Evolutionary conservation across 1,140 invertebrate species (phyloP), one percentile per base, ranked within the genome.

Genomic region (Macrosteles quadrilineatus): DNA sequence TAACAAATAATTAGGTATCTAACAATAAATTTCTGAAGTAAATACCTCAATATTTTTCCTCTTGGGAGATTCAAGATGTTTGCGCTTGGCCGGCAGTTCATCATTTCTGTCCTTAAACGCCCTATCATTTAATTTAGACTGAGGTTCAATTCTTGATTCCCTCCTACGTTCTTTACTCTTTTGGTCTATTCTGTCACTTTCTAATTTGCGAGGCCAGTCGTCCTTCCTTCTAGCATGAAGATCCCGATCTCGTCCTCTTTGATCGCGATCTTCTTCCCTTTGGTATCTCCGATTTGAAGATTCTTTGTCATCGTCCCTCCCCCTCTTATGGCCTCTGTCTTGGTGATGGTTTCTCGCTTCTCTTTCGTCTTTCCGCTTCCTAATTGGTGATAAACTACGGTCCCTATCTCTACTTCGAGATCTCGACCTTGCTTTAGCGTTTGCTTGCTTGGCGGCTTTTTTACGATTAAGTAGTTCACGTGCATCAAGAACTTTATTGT

Each of bases 401-500:
- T 21, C 21, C n/a, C 27, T 25, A 4, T 59, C 55, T 59, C 55
- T 59, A 59, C 55, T 59, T 29, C n/a, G 12, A 21, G 55, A 59
- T 25, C 25, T 59, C 9, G 55, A 11, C 25, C 25, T 59, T 59
- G 21, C n/a, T 29, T n/a, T 59, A n/a, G 6, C 27, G 9, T 59
- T 25, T 68, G 29, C 47, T 55, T 53, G n/a, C 17, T 47, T 53
- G 45, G 63, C 63, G 45, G 32, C 63, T 27, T 40, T 66, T 25
- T 66, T 66, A n/a, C 63, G 32, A 21, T 66, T 66, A 11, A 66
- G 40, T 21, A 66, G 27, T 17, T 43, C 32, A 40, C 63, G 63
- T 25, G 63, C 63, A 31, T 66, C 63, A 40, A 66, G 1, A 21
- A 43, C 21, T 45, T 53, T 53, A 2, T 55, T 47, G 30, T 25